Base-by-base conservation (phyloP, 2,888 invertebrate species). In the Baccha elongata region DNA sequence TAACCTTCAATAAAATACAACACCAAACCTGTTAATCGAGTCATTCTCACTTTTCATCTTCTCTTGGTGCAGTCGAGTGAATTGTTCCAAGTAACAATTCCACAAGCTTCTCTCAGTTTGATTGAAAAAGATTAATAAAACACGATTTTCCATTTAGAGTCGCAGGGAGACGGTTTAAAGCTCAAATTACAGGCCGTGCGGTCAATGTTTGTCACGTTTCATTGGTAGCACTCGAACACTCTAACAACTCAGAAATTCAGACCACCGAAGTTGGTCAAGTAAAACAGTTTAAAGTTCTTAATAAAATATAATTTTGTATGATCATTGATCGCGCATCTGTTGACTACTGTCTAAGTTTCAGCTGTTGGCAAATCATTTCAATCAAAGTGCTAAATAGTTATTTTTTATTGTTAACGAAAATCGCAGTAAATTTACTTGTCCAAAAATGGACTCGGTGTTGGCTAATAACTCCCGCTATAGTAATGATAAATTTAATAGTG, bases 21-120 rank as follows among this genome's bases (percentile, higher is more conserved):
- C 42, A n/a, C 13, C 17, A 44, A 72, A 72, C 78, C 71, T 37
- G 78, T 78, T 76, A 55, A 32, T 46, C 52, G 17, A 71, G 48
- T 64, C 48, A 58, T 48, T 76, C 55, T 53, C 55, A 55, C 21
- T 76, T 64, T 71, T 65, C 17, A 55, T 64, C 8, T 26, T 32
- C 40, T 55, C 52, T 32, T 15, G 23, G 29, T 35, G 46, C 32
- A 64, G 48, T 42, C 32, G 40, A 78, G 65, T 53, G 8, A 37
- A 64, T 35, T n/a, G n/a, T 60, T 60, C 58, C 15, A 60, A 44
- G 52, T 46, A 46, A n/a, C 40, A 62, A 48, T 26, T 42, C 44
- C 44, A 48, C 42, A 37, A n/a, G 26, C 64, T 50, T 40, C 64
- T 65, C 37, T 42, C 46, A 21, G 58, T 35, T 58, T 29, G n/a